Conservation (phyloP, 2,797 vertebrate genomes). For the Capromys pilorides region DNA sequence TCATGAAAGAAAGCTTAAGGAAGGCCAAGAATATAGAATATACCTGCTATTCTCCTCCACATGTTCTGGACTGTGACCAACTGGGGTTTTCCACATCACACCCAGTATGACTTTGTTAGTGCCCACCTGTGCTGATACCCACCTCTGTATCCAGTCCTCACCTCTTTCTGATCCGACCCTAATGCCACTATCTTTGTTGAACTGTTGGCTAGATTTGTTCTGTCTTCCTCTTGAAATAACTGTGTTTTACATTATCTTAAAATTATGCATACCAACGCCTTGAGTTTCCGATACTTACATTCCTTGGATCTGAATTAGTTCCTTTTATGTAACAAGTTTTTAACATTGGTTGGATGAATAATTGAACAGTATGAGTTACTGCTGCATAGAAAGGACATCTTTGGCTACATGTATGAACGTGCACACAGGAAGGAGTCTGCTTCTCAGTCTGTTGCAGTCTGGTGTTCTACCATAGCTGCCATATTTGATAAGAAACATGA, state of each 20-base stretch:
- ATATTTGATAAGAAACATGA: background rate
- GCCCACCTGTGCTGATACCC: background rate
- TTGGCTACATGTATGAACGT: background rate
- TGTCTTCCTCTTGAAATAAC: background rate
- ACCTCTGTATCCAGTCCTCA: background rate
- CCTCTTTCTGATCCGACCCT: background rate
- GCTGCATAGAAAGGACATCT: background rate
- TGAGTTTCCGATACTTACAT: background rate
- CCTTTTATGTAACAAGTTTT: background rate
- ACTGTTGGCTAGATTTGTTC: background rate
- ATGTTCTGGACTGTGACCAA: background rate
- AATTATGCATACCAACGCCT: background rate
- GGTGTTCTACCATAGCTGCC: background rate
- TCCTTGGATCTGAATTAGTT: background rate
- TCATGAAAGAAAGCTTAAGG: conserved; percentile 38
- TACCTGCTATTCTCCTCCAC: background rate
- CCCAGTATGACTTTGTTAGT: background rate
- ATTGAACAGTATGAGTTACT: background rate
- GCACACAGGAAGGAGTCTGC: background rate
- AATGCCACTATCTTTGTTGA: background rate
- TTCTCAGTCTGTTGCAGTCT: background rate
- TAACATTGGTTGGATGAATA: background rate
- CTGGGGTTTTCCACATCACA: background rate
- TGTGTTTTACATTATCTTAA: background rate
- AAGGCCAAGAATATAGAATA: accelerated